Percentiles rank a stretch among this genome's conserved stretches.
Conservation (phyloP, 2,888 invertebrate species). For the Fragum whitleyi region DNA sequence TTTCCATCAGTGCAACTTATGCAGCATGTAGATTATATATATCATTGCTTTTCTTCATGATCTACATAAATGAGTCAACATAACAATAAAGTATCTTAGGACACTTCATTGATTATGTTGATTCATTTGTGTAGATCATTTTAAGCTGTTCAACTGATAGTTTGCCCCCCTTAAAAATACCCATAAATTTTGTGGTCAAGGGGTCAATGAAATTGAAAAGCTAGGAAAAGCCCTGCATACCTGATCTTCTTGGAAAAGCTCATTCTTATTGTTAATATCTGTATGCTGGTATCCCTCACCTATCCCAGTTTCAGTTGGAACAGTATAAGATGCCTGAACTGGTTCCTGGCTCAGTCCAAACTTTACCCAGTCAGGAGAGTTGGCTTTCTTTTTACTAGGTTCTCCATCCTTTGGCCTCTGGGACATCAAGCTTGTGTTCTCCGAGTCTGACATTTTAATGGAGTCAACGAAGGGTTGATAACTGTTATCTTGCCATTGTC, state of each 20-base stretch:
- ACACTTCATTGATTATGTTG: too few relatives aligned
- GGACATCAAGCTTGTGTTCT: constrained; percentile 59
- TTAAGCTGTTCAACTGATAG: too few relatives aligned
- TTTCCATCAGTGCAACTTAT: too few relatives aligned
- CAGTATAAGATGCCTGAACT: constrained; percentile 51
- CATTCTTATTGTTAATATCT: constrained; percentile 89
- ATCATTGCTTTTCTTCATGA: too few relatives aligned
- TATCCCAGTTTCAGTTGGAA: constrained; percentile 44
- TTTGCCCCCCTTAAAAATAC: too few relatives aligned
- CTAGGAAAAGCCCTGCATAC: constrained; percentile 85
- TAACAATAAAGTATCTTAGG: too few relatives aligned
- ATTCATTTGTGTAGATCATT: too few relatives aligned
- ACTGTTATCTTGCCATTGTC: background rate
- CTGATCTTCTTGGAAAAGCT: constrained; percentile 96
- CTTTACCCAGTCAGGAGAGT: constrained; percentile 56
- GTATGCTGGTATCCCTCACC: constrained; percentile 73
- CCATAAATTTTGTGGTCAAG: too few relatives aligned
- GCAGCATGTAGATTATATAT: too few relatives aligned
- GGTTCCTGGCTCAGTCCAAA: constrained; percentile 81
- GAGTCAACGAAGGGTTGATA: background rate
- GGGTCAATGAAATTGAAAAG: too few relatives aligned
- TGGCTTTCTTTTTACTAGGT: constrained; percentile 35
- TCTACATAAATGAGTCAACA: too few relatives aligned
- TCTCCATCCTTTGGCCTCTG: constrained; percentile 26
- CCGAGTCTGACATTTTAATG: constrained; percentile 40